Evolutionary conservation across 1,140 invertebrate genomes (phyloP).

Genomic region (Pseudomyrmex gracilis): DNA sequence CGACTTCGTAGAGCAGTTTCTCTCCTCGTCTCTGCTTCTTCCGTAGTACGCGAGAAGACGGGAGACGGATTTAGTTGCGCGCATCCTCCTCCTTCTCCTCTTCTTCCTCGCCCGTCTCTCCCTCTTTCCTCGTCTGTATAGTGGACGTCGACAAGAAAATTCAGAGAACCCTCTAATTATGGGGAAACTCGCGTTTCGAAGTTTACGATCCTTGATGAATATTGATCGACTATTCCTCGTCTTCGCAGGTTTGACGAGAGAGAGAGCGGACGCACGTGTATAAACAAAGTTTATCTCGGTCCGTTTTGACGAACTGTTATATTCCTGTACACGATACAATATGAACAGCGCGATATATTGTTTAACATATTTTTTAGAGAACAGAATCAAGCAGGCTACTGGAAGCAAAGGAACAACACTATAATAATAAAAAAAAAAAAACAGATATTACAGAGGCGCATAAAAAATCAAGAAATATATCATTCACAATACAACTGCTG

Average conservation of each 20-base stretch:
- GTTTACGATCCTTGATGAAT: slow-evolving; percentile 59
- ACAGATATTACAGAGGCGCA: not conserved
- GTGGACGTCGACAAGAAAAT: slow-evolving; percentile 48
- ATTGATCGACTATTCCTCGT: slow-evolving; percentile 48
- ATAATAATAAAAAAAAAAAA: not conserved
- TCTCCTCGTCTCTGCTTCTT: slow-evolving; percentile 6
- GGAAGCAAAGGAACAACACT: not conserved
- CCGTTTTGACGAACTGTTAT: slow-evolving; percentile 14
- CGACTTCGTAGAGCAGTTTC: slow-evolving; percentile 37
- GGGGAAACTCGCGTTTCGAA: slow-evolving; percentile 34
- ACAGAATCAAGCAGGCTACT: not conserved
- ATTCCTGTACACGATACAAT: not conserved
- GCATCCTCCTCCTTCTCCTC: not conserved
- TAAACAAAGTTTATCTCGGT: not conserved
- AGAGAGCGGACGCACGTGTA: not conserved
- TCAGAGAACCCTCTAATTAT: slow-evolving; percentile 55
- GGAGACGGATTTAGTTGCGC: slow-evolving; percentile 6
- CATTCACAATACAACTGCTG: not conserved
- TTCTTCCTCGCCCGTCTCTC: not conserved
- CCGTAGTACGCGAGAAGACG: not conserved
- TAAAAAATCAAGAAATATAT: not conserved
- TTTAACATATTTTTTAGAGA: slow-evolving; percentile 10
- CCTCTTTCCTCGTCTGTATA: not conserved
- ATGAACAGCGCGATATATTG: not conserved
- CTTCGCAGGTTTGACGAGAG: slow-evolving; percentile 9